A percentile compares a stretch with the other conserved stretches of the same genome.
phyloP scores from a whole-genome alignment of 2,113 vertebrate genomes.

The Zosterops lateralis region DNA sequence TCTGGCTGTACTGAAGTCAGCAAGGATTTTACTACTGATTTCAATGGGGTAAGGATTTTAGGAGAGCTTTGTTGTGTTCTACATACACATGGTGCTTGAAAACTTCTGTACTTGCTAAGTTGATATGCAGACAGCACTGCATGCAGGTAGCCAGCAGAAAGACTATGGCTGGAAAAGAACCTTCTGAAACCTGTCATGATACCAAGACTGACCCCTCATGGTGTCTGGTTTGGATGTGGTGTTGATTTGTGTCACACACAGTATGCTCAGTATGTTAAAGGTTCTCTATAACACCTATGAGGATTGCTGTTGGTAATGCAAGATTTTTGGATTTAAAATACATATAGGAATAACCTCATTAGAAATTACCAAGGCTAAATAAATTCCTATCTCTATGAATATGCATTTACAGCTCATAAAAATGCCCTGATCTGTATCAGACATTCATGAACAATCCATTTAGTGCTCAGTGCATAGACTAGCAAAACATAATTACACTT shows the following conservation, averaged over 20 bases:
- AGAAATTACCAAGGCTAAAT: not conserved
- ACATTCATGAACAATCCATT: not conserved
- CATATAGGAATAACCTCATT: not conserved
- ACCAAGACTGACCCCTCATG: not conserved
- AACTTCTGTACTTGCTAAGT: not conserved
- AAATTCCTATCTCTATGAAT: not conserved
- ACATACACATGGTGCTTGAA: rapidly evolving
- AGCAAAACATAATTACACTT: not conserved
- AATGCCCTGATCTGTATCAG: not conserved
- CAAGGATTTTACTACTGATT: not conserved
- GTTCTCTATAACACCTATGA: not conserved
- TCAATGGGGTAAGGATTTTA: not conserved
- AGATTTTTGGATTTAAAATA: not conserved
- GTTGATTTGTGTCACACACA: not conserved
- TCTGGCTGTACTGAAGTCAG: not conserved
- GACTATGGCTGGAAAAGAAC: not conserved
- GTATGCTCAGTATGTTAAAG: not conserved
- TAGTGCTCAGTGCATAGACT: not conserved
- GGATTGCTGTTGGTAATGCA: not conserved
- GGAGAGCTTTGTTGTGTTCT: not conserved
- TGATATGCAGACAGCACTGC: rapidly evolving
- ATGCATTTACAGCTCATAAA: not conserved
- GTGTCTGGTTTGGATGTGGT: not conserved
- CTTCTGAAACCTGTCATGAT: not conserved
- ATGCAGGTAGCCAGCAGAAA: not conserved